phyloP scores from a whole-genome alignment of 1,140 invertebrate species.

The Maconellicoccus hirsutus region DNA sequence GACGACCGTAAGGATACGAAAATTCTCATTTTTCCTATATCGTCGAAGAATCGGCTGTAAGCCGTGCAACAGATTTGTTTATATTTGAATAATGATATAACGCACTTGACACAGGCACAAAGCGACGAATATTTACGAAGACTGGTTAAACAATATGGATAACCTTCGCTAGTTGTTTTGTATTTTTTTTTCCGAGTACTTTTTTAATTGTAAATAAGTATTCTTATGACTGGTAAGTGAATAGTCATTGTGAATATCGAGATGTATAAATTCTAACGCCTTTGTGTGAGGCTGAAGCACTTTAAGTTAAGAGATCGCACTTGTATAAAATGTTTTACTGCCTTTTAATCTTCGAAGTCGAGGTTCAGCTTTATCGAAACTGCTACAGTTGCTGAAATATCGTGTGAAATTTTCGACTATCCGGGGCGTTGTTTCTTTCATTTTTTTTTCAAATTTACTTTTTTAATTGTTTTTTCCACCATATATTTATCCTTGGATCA shows the following conservation, averaged over 20 bases:
- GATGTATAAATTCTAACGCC: neutral
- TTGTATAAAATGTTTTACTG: neutral
- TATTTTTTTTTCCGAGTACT: neutral
- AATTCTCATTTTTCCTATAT: neutral
- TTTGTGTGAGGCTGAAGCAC: neutral
- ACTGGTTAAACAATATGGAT: neutral
- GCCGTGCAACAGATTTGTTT: too few species aligned
- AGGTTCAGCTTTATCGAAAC: too few species aligned
- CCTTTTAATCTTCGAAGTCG: neutral
- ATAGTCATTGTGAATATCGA: neutral
- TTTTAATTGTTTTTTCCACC: too few species aligned
- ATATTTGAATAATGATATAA: neutral
- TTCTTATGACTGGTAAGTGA: neutral
- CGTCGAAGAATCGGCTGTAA: neutral
- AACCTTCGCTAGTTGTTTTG: neutral
- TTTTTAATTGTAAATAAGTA: neutral
- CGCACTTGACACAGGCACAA: neutral
- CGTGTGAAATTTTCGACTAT: too few species aligned
- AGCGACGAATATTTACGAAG: neutral
- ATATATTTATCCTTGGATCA: too few species aligned
- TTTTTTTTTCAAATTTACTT: too few species aligned
- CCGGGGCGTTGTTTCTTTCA: too few species aligned
- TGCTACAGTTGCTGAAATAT: too few species aligned
- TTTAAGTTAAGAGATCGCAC: neutral
- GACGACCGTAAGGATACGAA: slow-evolving; percentile 38